Evolutionary conservation across 2,888 invertebrate genomes (phyloP).

Genomic region (Sepioteuthis lessoniana): DNA sequence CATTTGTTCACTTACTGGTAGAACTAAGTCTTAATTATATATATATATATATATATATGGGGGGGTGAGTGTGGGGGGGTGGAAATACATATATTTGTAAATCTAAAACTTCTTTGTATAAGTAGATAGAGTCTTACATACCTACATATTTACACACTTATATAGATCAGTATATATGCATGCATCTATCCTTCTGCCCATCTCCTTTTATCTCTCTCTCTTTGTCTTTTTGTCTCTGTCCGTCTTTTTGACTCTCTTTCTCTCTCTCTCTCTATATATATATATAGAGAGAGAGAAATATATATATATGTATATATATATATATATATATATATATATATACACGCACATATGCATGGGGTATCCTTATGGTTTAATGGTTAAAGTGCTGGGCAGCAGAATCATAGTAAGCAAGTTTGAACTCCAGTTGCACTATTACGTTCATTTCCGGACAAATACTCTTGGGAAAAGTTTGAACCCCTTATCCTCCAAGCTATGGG

Average conservation of each 20-base stretch:
- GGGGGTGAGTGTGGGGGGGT: neutral
- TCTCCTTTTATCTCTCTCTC: neutral
- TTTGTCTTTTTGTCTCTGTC: neutral
- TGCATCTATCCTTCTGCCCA: neutral
- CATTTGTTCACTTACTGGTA: no score
- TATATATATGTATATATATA: neutral
- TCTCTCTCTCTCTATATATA: neutral
- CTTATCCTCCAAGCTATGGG: no score
- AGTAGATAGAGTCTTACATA: no score
- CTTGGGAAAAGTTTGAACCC: no score
- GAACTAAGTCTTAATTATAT: neutral
- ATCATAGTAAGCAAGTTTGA: no score
- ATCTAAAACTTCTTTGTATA: neutral
- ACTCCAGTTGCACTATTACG: no score
- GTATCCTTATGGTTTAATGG: no score
- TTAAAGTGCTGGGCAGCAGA: no score
- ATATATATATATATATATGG: neutral
- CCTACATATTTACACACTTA: no score
- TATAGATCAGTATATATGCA: neutral
- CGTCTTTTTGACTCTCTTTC: neutral
- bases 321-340: neutral
- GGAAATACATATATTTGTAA: neutral
- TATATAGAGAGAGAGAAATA: no score
- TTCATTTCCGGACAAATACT: no score
- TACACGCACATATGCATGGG: no score